Percentiles rank a stretch among this genome's conserved stretches.
These are phyloP conservation scores for Bicyclus anynana DNA, from an alignment of 1,140 invertebrate genomes.

Conservation along the genomic window DNA sequence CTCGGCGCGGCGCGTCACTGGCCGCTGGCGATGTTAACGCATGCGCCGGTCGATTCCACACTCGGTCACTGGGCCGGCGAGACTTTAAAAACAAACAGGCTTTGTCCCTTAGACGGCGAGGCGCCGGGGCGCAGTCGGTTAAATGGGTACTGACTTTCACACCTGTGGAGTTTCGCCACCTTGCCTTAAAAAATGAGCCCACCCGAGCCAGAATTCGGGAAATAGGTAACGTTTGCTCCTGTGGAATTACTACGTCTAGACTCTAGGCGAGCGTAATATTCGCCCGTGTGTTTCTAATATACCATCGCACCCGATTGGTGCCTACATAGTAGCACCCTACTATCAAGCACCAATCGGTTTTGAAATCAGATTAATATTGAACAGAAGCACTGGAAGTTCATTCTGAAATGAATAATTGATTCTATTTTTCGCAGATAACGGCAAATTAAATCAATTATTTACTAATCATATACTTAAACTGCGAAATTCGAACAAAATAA, in stretches of 20 bases:
- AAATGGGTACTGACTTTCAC: conserved; percentile 37
- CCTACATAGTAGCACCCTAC: no score
- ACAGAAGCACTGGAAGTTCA: no score
- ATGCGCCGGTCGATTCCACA: conserved; percentile 65
- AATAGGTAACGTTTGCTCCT: conserved; percentile 2
- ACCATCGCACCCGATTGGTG: no score
- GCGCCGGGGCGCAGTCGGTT: conserved; percentile 39
- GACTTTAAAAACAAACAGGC: conserved; percentile 60
- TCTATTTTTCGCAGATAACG: no score
- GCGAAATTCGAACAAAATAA: no score
- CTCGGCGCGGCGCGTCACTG: conserved; percentile 27
- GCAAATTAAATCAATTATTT: no score
- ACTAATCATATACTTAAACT: no score
- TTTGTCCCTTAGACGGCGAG: conserved; percentile 60
- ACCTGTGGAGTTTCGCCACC: conserved; percentile 38
- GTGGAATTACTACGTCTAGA: neutral
- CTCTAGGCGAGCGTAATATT: neutral
- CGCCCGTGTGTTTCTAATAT: neutral
- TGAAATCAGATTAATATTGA: no score
- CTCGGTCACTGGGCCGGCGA: conserved; percentile 63
- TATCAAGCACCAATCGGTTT: no score
- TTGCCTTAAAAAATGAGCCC: conserved; percentile 5
- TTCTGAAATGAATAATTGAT: no score
- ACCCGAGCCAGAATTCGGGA: neutral
- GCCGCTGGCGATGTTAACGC: conserved; percentile 26